A percentile compares a stretch with the other conserved stretches of the same genome.
These are phyloP conservation scores for Zenarchopterus dispar DNA, from an alignment of 2,797 vertebrate species.

Conservation along the genomic window DNA sequence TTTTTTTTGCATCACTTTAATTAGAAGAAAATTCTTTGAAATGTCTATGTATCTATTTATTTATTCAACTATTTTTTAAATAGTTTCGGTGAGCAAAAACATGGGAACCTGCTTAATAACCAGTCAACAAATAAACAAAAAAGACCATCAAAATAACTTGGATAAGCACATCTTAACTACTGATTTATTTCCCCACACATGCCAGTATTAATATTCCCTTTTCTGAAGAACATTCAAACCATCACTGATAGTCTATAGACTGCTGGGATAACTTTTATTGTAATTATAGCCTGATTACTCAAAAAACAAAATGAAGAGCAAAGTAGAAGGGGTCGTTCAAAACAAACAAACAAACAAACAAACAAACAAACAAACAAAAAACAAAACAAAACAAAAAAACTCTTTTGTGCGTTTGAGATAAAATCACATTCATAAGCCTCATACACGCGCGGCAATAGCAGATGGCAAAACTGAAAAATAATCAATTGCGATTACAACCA, in stretches of 20 bases:
- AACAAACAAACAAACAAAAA: too few relatives aligned
- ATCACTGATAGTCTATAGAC: not conserved
- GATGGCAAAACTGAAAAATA: slow-evolving; percentile 66
- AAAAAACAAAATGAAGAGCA: slow-evolving; percentile 1
- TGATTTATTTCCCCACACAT: too few relatives aligned
- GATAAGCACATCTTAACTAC: too few relatives aligned
- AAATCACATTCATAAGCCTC: slow-evolving; percentile 9
- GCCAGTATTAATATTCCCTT: too few relatives aligned
- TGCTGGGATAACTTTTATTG: not conserved
- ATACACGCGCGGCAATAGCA: slow-evolving; percentile 38
- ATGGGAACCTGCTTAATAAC: too few relatives aligned
- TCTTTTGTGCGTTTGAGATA: slow-evolving; percentile 9
- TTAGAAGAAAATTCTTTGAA: too few relatives aligned
- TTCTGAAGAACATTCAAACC: not conserved
- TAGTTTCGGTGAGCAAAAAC: too few relatives aligned
- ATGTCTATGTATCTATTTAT: too few relatives aligned
- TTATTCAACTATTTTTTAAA: too few relatives aligned
- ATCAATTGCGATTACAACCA: slow-evolving; percentile 61
- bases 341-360: too few relatives aligned
- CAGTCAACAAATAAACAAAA: too few relatives aligned
- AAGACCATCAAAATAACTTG: too few relatives aligned
- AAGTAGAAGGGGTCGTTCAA: not conserved
- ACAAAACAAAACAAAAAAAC: not conserved
- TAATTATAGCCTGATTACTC: not conserved
- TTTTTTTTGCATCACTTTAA: not conserved